These are phyloP conservation scores for Apus apus DNA, from an alignment of 2,113 vertebrate genomes.

Conservation along the genomic window DNA sequence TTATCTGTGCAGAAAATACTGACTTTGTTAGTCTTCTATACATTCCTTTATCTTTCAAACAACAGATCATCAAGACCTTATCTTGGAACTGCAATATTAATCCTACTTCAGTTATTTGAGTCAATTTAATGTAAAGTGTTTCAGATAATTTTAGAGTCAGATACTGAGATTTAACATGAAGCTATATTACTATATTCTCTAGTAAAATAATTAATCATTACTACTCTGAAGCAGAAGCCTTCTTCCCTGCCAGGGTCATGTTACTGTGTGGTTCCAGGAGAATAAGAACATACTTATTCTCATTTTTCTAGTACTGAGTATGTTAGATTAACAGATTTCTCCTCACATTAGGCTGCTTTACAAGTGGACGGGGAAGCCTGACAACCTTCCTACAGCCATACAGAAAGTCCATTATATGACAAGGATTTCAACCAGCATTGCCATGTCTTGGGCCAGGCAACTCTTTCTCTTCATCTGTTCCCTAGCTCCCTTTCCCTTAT, in stretches of 20 bases:
- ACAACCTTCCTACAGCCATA: not conserved
- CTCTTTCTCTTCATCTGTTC: not conserved
- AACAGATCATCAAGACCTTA: not conserved
- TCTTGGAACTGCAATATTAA: not conserved
- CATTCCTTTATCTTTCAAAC: not conserved
- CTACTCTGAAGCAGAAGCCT: not conserved
- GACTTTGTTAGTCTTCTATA: not conserved
- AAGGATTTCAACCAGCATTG: not conserved
- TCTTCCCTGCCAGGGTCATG: not conserved
- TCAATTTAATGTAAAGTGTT: not conserved
- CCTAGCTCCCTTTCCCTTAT: not conserved
- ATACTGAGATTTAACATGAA: not conserved
- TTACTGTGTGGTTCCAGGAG: not conserved
- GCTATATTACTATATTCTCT: not conserved
- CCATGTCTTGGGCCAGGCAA: not conserved
- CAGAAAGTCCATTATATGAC: fast-evolving
- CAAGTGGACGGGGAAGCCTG: not conserved
- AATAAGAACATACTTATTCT: not conserved
- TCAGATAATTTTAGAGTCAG: not conserved
- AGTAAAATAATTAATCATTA: not conserved
- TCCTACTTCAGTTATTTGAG: not conserved
- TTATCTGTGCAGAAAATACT: not conserved
- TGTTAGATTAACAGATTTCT: not conserved
- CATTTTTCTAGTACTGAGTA: not conserved
- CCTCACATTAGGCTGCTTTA: not conserved